Percentiles rank a stretch among this genome's conserved stretches.
phyloP scores from a whole-genome alignment of 2,888 invertebrate species.

The Chaetogeoica ovagalla region DNA sequence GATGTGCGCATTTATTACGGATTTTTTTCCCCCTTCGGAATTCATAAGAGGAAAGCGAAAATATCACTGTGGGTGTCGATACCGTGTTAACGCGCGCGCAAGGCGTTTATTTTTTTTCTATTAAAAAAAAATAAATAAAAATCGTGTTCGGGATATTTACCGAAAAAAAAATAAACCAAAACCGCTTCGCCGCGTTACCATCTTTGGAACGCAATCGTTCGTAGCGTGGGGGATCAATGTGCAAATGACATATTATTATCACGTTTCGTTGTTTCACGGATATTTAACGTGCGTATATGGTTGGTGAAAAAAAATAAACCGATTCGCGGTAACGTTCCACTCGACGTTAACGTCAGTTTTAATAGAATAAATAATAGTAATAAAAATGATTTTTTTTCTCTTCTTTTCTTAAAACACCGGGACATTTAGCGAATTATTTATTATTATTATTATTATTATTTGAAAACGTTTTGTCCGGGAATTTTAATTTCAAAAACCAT shows the following conservation, averaged over 20 bases:
- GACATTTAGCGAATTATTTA: background rate
- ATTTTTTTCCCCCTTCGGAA: background rate
- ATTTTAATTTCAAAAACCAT: background rate
- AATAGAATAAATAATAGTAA: background rate
- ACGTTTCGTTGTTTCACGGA: conserved; percentile 34
- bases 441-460: too few species aligned
- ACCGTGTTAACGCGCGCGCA: conserved; percentile 7
- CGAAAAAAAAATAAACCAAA: background rate
- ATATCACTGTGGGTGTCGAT: conserved; percentile 40
- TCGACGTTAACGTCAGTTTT: background rate
- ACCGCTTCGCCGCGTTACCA: conserved; percentile 25
- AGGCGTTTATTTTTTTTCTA: conserved; percentile 35
- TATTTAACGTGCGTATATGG: background rate
- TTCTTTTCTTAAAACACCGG: background rate
- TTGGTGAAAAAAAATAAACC: background rate
- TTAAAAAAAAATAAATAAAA: conserved; percentile 20
- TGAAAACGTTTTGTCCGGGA: background rate
- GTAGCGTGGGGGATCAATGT: conserved; percentile 19
- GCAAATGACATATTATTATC: conserved; percentile 18
- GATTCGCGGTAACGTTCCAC: background rate
- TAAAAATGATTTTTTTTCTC: background rate
- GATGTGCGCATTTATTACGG: background rate
- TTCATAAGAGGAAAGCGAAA: conserved; percentile 6
- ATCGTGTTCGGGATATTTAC: background rate
- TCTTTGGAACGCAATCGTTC: conserved; percentile 27